A percentile compares a stretch with the other conserved stretches of the same genome.
Conservation (phyloP, 2,113 vertebrate species). For the Dasyornis broadbenti region DNA sequence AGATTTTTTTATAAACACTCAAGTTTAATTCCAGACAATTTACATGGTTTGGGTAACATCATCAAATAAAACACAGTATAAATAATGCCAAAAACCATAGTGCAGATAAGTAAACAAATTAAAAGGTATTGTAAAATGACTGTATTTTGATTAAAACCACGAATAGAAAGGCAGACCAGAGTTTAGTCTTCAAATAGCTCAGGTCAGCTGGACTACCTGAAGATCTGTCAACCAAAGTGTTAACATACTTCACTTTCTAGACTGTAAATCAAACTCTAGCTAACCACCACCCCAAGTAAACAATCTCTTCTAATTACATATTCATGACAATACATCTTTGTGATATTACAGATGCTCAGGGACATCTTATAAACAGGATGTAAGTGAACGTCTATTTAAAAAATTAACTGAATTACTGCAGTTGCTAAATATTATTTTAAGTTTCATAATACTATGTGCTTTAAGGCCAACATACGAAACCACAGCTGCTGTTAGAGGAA, state of each 20-base stretch:
- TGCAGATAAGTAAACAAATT: not conserved
- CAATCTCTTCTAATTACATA: not conserved
- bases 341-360: not conserved
- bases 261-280: not conserved
- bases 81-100: not conserved
- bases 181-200: not conserved
- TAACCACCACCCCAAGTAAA: not conserved
- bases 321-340: not conserved
- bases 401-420: constrained; percentile 13
- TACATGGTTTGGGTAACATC: not conserved
- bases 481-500: not conserved
- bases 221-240: not conserved
- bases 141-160: not conserved
- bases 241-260: not conserved
- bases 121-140: not conserved
- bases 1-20: not conserved
- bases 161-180: not conserved
- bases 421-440: constrained; percentile 13
- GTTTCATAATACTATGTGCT: not conserved
- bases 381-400: not conserved
- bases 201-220: not conserved
- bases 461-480: not conserved
- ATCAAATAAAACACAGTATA: not conserved
- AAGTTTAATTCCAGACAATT: not conserved
- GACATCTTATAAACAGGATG: constrained; percentile 30